Base-by-base conservation (phyloP, 2,888 invertebrate genomes). In the Fragum sueziense region DNA sequence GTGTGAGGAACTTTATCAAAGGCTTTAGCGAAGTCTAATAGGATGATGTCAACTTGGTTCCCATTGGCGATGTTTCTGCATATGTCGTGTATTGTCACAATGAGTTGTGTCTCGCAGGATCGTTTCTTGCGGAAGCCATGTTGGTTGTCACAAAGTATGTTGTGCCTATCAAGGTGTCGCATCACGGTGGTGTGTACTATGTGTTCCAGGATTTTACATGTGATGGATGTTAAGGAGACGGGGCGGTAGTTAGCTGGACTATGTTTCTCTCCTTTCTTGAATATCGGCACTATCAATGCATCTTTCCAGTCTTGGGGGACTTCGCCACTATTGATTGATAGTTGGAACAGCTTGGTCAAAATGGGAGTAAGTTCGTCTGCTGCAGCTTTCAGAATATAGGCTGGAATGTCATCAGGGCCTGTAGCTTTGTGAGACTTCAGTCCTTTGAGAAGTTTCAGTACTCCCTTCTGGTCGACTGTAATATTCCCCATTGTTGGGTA, bases 101-200 rank as follows among this genome's bases (percentile, higher is more conserved):
- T 68, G 17, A 87, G 79, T 54, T 87, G 83, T 20, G 76, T 81
- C 29, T 82, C 80, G 47, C 79, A 75, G 7, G 85, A 84, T 2
- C 72, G 34, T 22, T 62, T 70, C 27, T 59, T 79, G 14, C 82
- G 41, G 54, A 85, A 87, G 7, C 82, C 82, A 54, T 82, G 80
- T 69, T 87, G 82, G 2, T 41, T n/a, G 47, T 81, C 76, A 25
- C 51, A 33, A 7, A 85, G 70, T 22, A 84, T 80, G 61, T 74
- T 61, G 57, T 76, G 47, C 2, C 68, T 22, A 14, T 71, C 75
- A 14, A 85, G 65, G 51, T 84, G 84, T 69, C 86, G 79, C 29
- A 86, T 25, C 4, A 84, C 34, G 51, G 86, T 86, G 33, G 77
- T 80, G 51, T 29, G 76, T 62, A 77, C 29, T 27, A 69, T 52